A percentile compares a stretch with the other conserved stretches of the same genome.
phyloP scores from a whole-genome alignment of 2,888 invertebrate genomes.

The Embidobia sp. region DNA sequence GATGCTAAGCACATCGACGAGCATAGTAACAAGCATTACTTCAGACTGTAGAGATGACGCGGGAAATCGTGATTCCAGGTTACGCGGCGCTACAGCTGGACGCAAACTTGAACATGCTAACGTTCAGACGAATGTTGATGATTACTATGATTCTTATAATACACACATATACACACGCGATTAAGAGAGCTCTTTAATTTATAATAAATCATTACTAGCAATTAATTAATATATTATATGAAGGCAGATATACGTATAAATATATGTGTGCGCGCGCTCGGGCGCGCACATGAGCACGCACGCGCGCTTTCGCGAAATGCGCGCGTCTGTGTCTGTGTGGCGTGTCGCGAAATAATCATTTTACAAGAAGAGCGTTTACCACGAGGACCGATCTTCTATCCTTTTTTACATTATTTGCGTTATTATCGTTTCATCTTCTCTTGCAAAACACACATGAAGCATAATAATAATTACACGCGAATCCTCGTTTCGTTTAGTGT shows the following conservation, averaged over 20 bases:
- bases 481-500: slow-evolving; percentile 21
- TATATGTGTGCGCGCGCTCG: slow-evolving; percentile 32
- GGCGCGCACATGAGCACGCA: slow-evolving; percentile 21
- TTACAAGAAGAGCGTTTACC: slow-evolving; percentile 55
- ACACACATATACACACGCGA: slow-evolving; percentile 79
- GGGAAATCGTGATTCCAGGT: slow-evolving; percentile 54
- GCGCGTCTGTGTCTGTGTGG: slow-evolving; percentile 27
- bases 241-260: slow-evolving; percentile 66
- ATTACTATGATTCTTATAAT: slow-evolving; percentile 72
- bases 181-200: slow-evolving; percentile 80
- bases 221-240: slow-evolving; percentile 77
- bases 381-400: slow-evolving; percentile 43
- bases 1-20: too few species aligned
- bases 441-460: slow-evolving; percentile 3
- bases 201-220: slow-evolving; percentile 80
- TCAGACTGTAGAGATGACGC: slow-evolving; percentile 32
- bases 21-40: too few species aligned
- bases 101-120: slow-evolving; percentile 78
- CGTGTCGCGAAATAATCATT: slow-evolving; percentile 47
- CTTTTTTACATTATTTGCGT: slow-evolving; percentile 18
- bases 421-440: slow-evolving; percentile 18
- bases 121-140: slow-evolving; percentile 74
- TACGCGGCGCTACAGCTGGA: slow-evolving; percentile 75
- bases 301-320: slow-evolving; percentile 2
- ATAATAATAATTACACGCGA: slow-evolving; percentile 10